phyloP scores from a whole-genome alignment of 2,888 invertebrate genomes.

The Pseudococcus jackbeardsleyi region DNA sequence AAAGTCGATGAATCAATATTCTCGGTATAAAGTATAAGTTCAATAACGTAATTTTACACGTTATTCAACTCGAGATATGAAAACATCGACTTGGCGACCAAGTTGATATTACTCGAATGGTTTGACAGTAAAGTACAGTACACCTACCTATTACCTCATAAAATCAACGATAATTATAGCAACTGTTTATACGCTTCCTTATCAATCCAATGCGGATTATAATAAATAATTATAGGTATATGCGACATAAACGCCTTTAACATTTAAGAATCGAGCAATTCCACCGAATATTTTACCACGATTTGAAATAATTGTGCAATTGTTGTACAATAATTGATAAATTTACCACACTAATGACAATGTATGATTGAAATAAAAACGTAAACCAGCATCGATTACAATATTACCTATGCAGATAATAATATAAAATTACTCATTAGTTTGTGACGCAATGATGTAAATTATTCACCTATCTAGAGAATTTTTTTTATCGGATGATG shows the following conservation, averaged over 20 bases:
- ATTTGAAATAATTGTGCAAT: not conserved
- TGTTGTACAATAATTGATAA: not conserved
- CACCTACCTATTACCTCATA: not conserved
- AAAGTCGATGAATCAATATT: no score
- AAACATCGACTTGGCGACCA: not conserved
- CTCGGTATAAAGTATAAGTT: no score
- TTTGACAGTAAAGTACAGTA: not conserved
- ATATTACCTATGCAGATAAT: not conserved
- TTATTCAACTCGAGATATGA: no score
- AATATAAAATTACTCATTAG: not conserved
- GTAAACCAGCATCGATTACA: not conserved
- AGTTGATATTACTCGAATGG: not conserved
- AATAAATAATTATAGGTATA: not conserved
- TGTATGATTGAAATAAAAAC: not conserved
- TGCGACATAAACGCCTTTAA: not conserved
- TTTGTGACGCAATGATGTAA: no score
- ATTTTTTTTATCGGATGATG: not conserved
- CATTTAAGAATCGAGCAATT: not conserved
- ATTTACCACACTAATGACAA: not conserved
- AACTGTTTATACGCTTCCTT: conserved; percentile 9
- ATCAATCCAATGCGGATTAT: not conserved
- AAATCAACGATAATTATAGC: not conserved
- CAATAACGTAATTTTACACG: no score
- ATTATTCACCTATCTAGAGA: not conserved
- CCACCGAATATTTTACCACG: not conserved